Evolutionary conservation across 2,888 invertebrate species (phyloP), one percentile per base, ranked within the genome.

Genomic region (Agrilus mali): DNA sequence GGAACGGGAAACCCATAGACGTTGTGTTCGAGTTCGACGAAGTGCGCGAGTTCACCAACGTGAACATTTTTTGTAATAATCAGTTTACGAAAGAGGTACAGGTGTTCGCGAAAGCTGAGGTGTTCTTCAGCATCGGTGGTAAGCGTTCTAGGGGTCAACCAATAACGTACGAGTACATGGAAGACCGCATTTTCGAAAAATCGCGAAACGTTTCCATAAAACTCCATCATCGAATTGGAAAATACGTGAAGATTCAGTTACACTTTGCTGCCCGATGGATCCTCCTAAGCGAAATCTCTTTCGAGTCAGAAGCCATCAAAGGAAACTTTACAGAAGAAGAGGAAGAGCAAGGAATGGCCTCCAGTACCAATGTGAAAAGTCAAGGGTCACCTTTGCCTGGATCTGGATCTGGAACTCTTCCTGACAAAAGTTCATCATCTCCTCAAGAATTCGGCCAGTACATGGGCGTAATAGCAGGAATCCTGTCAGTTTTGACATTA

Each of bases 271-370:
- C 85, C 13, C 73, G 80, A 43, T 93, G 93, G 92, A 81, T 93
- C 54, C 80, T 93, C 68, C 77, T 94, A 59, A 89, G 89, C 66
- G 93, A 94, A 68, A 75, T 93, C 49, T 79, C 83, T 44, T 93
- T 93, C 64, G 82, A 83, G 55, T 90, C 90, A 17, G 57, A 57
- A 13, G 56, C 60, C 10, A 59, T 64, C 16, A 61, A 58, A 45
- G 64, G 64, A 7, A 65, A 65, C 49, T 60, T 64, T 42, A 65
- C 63, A 32, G 64, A 62, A 47, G 64, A 64, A 45, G 60, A 61
- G 41, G 56, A 56, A 33, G 52, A 53, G 7, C 50, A 46, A 39
- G 56, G 56, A 38, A 47, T 49, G 16, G 45, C 48, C n/a, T 56
- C 53, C 40, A 37, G 40, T 20, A 44, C 46, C 7, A 46, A 56